Evolutionary conservation across 2,113 vertebrate species (phyloP).

Genomic region (Lampris megalopsis): DNA sequence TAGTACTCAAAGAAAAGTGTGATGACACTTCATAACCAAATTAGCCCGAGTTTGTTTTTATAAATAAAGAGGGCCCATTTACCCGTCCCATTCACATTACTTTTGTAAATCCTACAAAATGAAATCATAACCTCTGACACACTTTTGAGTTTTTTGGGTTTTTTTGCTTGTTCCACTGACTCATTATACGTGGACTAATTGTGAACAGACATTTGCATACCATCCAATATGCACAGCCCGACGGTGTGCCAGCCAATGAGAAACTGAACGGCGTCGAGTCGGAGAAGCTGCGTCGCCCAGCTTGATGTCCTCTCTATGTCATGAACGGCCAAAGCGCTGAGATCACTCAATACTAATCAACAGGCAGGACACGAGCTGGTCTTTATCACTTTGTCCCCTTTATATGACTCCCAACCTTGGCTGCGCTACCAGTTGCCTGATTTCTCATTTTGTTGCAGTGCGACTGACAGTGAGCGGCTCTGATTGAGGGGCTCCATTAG

Average conservation of each 20-base stretch:
- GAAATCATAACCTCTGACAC: conserved; percentile 53
- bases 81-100: conserved; percentile 56
- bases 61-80: conserved; percentile 46
- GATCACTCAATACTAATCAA: conserved; percentile 80
- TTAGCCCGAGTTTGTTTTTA: conserved; percentile 51
- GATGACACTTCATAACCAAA: conserved; percentile 67
- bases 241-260: conserved; percentile 1
- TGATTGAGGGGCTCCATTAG: conserved; percentile 99
- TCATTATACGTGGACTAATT: too few species aligned
- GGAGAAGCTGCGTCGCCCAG: conserved; percentile 63
- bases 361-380: conserved; percentile 81
- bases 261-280: conserved; percentile 47
- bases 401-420: conserved; percentile 83
- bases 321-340: conserved; percentile 67
- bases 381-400: conserved; percentile 84
- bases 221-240: too few species aligned
- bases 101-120: conserved; percentile 53
- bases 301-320: conserved; percentile 69
- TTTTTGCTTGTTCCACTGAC: too few species aligned
- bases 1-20: conserved; percentile 49
- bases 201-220: too few species aligned
- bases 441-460: conserved; percentile 81
- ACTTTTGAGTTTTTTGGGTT: not conserved
- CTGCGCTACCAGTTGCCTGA: conserved; percentile 78
- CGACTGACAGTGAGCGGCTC: conserved; percentile 80